Evolutionary conservation across 2,113 vertebrate genomes (phyloP), one percentile per base, ranked within the genome.

Genomic region (Eublepharis macularius): DNA sequence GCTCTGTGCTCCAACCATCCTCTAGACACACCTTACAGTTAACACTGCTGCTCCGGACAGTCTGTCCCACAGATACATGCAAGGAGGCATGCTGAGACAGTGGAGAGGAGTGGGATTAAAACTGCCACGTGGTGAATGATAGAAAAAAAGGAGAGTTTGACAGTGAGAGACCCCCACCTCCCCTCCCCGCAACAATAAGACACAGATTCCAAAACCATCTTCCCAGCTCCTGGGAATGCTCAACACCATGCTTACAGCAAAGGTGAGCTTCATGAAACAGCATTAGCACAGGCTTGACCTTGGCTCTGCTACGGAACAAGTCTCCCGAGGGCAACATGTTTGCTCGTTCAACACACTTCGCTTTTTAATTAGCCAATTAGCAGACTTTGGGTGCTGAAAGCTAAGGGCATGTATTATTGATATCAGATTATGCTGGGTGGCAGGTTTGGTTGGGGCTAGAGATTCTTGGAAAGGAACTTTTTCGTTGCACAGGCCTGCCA

Each of bases 321-420:
- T 97, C 97, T 98, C 97, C 95, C 10, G 95, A 57, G 96, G 95
- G 96, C 89, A 54, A 93, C 85, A 90, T 72, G 68, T 93, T 90
- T 95, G 96, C 95, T 96, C 93, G 93, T 96, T 97, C 95, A 92
- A 97, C 96, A 92, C 90, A 93, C 96, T 97, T 96, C 97, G 95
- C 97, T 98, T 97, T 98, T 97, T 99, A 98, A 99, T 98, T 97
- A 98, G 98, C 97, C 98, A 98, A 98, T 99, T 99, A 99, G 97
- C 95, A 94, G 95, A 95, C 94, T 94, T 95, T 96, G 93, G 72
- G 96, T 92, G 92, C 94, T 92, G 94, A 96, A 96, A 97, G 97
- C 96, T 94, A 94, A 93, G 95, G 92, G 93, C 96, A 98, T 98
- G 98, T 97, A 98, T 98, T 98, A 99, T 98, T 97, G 97, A 98